Percentiles rank a stretch among this genome's conserved stretches.
Evolutionary conservation across 53 echinoderm and acorn worm genomes (phyloP).

Genomic region (Henricia sp.): DNA sequence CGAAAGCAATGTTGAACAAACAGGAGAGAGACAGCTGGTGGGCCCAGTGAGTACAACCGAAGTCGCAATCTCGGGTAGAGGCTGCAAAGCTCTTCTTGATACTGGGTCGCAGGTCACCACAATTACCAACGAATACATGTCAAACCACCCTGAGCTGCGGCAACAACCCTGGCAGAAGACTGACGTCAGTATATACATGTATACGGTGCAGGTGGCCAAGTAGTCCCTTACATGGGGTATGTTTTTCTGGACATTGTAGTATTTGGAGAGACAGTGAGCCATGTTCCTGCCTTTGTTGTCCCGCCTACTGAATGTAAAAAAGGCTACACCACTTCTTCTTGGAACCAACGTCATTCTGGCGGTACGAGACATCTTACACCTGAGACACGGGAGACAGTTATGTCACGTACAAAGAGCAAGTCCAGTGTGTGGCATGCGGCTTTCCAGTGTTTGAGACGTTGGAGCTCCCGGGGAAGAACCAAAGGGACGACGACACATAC

Average conservation of each 20-base stretch:
- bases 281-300: background rate
- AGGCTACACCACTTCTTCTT: constrained; percentile 21
- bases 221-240: background rate
- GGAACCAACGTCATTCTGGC: constrained; percentile 61
- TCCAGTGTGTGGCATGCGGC: too few relatives aligned
- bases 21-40: background rate
- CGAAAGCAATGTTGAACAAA: background rate
- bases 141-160: background rate
- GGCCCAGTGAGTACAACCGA: constrained; percentile 5
- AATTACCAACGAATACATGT: background rate
- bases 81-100: constrained; percentile 2
- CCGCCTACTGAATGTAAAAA: background rate
- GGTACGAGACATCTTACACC: constrained; percentile 20
- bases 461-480: too few relatives aligned
- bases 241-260: background rate
- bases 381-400: constrained; percentile 32
- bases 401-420: too few relatives aligned
- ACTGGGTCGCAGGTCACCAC: constrained; percentile 28
- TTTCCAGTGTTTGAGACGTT: too few relatives aligned
- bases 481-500: too few relatives aligned
- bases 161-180: background rate
- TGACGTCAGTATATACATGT: background rate
- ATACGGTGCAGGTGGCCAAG: constrained; percentile 13
- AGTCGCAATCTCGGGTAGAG: background rate
- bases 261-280: background rate